Percentiles rank a stretch among this genome's conserved stretches.
Conservation (phyloP, 2,888 invertebrate species). For the Nephrocerus scutellatus region DNA sequence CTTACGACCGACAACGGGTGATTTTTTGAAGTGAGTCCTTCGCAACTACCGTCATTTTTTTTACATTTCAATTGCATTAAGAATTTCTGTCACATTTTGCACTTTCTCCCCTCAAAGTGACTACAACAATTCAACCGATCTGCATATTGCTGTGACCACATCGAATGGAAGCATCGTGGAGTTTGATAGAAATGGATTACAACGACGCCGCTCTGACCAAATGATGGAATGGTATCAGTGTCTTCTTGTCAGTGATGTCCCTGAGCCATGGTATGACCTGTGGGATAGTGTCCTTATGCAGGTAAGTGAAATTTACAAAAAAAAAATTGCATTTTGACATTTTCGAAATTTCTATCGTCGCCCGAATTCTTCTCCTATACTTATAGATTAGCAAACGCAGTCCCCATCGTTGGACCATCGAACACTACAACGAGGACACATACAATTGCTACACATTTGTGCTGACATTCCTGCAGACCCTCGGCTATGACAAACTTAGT, state of each 20-base stretch:
- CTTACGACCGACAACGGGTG: constrained; percentile 79
- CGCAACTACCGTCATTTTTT: constrained; percentile 1
- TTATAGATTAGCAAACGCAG: constrained; percentile 38
- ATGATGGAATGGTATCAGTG: constrained; percentile 59
- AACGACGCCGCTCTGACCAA: constrained; percentile 43
- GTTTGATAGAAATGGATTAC: constrained; percentile 73
- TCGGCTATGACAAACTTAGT: constrained; percentile 65
- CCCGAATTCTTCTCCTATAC: constrained; percentile 1
- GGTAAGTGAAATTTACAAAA: constrained; percentile 44
- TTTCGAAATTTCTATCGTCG: no score
- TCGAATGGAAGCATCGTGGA: constrained; percentile 74
- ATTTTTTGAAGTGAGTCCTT: constrained; percentile 71
- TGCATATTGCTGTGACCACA: constrained; percentile 86
- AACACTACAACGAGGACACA: constrained; percentile 65
- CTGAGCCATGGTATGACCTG: constrained; percentile 59
- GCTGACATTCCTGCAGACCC: constrained; percentile 65
- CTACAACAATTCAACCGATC: constrained; percentile 73
- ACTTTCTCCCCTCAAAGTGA: constrained; percentile 57
- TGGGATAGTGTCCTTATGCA: constrained; percentile 62
- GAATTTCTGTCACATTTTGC: no score
- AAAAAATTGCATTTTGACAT: neutral
- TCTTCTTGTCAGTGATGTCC: constrained; percentile 60
- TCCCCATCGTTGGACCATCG: constrained; percentile 54
- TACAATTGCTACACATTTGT: constrained; percentile 87
- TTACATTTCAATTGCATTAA: neutral